These are phyloP conservation scores for Fopius arisanus DNA, from an alignment of 1,140 invertebrate species.

Conservation along the genomic window DNA sequence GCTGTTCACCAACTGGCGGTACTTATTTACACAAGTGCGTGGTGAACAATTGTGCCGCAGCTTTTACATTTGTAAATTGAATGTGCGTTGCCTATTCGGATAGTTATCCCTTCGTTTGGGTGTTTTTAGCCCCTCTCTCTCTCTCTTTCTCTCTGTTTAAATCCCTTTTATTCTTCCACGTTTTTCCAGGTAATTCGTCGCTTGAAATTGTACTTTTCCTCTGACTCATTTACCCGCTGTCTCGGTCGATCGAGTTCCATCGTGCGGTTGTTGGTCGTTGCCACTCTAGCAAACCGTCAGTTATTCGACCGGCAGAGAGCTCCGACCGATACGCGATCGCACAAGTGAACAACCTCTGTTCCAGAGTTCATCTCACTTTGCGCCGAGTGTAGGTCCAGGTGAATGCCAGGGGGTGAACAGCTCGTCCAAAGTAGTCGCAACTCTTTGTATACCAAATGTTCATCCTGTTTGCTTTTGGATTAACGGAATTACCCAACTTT, in stretches of 20 bases:
- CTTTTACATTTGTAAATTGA: background rate
- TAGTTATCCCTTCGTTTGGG: background rate
- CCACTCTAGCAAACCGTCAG: background rate
- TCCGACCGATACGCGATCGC: conserved; percentile 28
- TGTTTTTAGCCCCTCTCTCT: no score
- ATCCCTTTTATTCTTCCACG: background rate
- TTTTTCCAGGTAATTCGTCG: background rate
- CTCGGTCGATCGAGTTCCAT: conserved; percentile 10
- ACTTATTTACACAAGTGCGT: conserved; percentile 6
- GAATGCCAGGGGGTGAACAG: conserved; percentile 11
- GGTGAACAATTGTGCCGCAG: background rate
- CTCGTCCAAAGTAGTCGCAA: background rate
- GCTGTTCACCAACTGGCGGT: background rate
- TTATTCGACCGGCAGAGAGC: conserved; percentile 24
- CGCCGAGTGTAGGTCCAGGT: conserved; percentile 18
- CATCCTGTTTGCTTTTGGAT: background rate
- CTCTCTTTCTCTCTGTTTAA: background rate
- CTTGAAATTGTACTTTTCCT: no score
- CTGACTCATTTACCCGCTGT: conserved; percentile 3
- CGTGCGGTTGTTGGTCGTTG: conserved; percentile 6
- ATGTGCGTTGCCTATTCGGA: background rate
- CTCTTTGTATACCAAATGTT: background rate
- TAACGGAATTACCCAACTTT: no score
- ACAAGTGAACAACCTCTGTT: conserved; percentile 27
- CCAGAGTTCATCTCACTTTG: conserved; percentile 21